Evolutionary conservation across 2,113 vertebrate genomes (phyloP).

Genomic region (Mastomys natalensis): DNA sequence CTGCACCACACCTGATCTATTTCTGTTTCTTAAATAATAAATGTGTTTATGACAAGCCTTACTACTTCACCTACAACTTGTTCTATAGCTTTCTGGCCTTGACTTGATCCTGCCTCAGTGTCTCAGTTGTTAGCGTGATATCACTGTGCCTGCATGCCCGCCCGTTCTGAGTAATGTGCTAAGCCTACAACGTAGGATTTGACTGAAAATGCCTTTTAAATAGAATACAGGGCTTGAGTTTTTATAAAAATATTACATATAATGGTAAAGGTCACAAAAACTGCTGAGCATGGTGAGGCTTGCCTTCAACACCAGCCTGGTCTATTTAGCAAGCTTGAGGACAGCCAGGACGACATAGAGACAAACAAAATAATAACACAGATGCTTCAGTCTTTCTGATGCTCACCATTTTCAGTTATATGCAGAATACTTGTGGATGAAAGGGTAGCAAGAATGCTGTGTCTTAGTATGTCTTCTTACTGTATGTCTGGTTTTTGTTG

Average conservation of each 20-base stretch:
- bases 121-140: background rate
- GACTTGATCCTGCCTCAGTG: background rate
- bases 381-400: background rate
- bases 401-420: background rate
- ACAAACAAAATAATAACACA: background rate
- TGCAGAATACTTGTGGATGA: background rate
- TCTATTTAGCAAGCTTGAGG: background rate
- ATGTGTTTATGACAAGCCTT: background rate
- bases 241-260: background rate
- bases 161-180: background rate
- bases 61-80: background rate
- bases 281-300: background rate
- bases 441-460: background rate
- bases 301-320: background rate
- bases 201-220: background rate
- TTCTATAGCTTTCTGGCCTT: background rate
- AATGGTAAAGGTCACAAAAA: background rate
- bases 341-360: background rate
- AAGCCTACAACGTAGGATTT: background rate
- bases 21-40: background rate
- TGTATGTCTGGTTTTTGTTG: background rate
- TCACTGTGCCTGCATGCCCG: background rate
- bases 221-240: background rate
- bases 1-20: background rate
- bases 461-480: background rate